Base-by-base conservation (phyloP, 2,888 invertebrate genomes). In the Meta bourneti region DNA sequence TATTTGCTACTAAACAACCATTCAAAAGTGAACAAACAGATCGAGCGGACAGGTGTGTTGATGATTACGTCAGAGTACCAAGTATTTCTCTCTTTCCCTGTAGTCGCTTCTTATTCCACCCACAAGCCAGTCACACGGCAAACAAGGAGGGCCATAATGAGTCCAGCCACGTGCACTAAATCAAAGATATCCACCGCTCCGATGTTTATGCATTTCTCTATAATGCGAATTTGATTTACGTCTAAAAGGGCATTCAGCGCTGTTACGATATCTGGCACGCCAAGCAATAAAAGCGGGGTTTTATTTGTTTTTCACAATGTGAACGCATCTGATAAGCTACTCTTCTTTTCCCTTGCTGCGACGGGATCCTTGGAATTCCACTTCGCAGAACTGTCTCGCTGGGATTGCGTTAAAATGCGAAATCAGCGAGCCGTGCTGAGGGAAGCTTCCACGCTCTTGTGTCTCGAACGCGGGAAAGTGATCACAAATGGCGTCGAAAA, bases 41-140 rank as follows among this genome's bases (percentile, higher is more conserved):
- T 20, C 48, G 74, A 51, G 16, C 34, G 11, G 72, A 48, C 88
- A 88, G 88, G 80, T 88, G 88, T 80, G 54, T 88, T 88, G 88
- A 80, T 71, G 48, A 78, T 78, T 78, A 77, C 77, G 78, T 86
- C 78, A 78, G 34, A 34, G 4, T 34, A 52, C 20, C 20, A 8
- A n/a, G 69, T 69, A 34, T 34, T 34, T 34, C 34, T 34, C 61
- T 61, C 16, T 5, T 61, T 61, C 61, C 0, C 16, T 16, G 61
- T 7, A 61, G 16, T 6, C 61, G 61, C 61, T 16, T 9, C 61
- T 61, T 5, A 79, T 69, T 77, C 77, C 77, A 6, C n/a, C 77
- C 61, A 61, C 61, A 34, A 52, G 52, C 51, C 51, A 34, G 72
- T n/a, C 11, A 6, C 19, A 19, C 51, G 0, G 19, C 52, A 77